Base-by-base conservation (phyloP, 92 coral and sea anemone species). In the Ricordea florida region DNA sequence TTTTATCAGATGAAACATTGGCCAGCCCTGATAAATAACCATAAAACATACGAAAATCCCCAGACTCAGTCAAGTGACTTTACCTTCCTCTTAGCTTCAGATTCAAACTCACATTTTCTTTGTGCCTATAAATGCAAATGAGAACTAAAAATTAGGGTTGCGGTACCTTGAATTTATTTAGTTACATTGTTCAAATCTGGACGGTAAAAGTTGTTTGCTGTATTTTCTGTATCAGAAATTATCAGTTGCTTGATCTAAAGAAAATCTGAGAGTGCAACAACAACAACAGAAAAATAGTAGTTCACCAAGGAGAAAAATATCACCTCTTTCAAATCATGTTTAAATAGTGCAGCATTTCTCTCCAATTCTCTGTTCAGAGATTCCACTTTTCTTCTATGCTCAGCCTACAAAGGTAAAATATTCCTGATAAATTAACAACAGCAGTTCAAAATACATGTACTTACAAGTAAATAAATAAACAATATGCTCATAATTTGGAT, bases 271-370 rank as follows among this genome's bases (percentile, higher is more conserved):
- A n/a, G 2, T 9, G 7, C 13, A 29, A 14, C 3, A 26, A 4
- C 13, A 25, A 20, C n/a, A 16, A 7, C 3, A 29, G 3, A 15
- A 15, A 30, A 5, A 62, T 13, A 29, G 3, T 23, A 11, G 6
- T 28, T 13, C 11, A 3, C 69, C n/a, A n/a, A n/a, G n/a, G n/a
- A n/a, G n/a, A n/a, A n/a, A n/a, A n/a, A n/a, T n/a, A n/a, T 50
- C 30, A 94, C 98, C 98, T 94, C 98, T 66, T 88, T 84, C 34
- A 94, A 76, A 58, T 94, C 98, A 74, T 92, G 97, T 71, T 94
- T 94, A 35, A 82, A 85, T 57, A 88, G 62, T 7, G 98, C 98
- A 11, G 97, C 98, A 42, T 86, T 87, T 80, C 97, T 91, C 56
- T 94, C 98, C 14, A 94, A 72, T 46, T 92, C 97, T 75, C 97